Conservation (phyloP, 2,113 vertebrate genomes). For the Pachyramphus minor region DNA sequence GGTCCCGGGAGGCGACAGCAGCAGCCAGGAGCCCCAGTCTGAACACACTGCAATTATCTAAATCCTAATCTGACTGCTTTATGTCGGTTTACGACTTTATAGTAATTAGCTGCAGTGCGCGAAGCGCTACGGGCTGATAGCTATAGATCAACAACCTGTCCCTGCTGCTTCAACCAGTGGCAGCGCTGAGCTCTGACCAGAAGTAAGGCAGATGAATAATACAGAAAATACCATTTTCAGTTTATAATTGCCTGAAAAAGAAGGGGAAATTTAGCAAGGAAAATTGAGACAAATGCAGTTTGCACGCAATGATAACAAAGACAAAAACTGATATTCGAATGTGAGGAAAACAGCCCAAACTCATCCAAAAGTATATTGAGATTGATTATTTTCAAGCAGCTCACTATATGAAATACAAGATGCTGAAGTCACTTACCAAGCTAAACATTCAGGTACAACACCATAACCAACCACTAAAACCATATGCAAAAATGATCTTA, state of each 20-base stretch:
- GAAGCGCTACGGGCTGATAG: background rate
- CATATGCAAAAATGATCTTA: background rate
- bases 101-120: background rate
- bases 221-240: background rate
- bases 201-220: background rate
- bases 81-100: background rate
- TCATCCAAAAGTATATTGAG: background rate
- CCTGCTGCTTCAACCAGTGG: rapidly evolving
- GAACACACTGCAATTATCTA: background rate
- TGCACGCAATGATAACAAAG: background rate
- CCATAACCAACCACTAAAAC: background rate
- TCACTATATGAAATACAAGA: background rate
- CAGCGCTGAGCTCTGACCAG: background rate
- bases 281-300: background rate
- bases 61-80: background rate
- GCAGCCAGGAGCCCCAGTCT: background rate
- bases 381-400: background rate
- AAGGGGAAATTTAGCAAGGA: background rate
- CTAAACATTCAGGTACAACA: background rate
- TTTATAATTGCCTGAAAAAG: background rate
- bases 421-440: background rate
- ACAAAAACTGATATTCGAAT: background rate
- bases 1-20: background rate
- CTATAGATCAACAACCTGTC: background rate
- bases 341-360: background rate